Conservation (phyloP, 1,140 invertebrate genomes). For the Bombus pascuorum region DNA sequence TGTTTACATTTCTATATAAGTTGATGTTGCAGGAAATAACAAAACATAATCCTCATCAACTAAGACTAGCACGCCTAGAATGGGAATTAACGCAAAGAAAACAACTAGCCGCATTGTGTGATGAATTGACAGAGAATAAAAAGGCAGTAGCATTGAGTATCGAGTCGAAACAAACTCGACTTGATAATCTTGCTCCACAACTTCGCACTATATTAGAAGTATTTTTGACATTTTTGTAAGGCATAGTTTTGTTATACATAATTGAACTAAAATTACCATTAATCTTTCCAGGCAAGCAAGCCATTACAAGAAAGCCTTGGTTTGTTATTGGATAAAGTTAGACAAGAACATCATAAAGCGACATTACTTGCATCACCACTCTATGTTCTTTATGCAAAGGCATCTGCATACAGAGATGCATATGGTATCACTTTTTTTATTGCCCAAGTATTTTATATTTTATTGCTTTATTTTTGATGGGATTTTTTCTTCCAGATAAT, state of each 20-base stretch:
- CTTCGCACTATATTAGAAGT: slow-evolving; percentile 89
- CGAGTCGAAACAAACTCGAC: slow-evolving; percentile 89
- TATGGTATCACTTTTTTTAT: slow-evolving; percentile 83
- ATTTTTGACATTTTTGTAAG: slow-evolving; percentile 39
- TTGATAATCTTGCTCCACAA: slow-evolving; percentile 92
- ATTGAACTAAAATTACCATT: slow-evolving; percentile 28
- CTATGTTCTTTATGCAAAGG: slow-evolving; percentile 94
- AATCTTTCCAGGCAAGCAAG: slow-evolving; percentile 88
- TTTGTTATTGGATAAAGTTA: slow-evolving; percentile 89
- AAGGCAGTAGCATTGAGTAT: slow-evolving; percentile 90
- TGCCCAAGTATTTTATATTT: background rate
- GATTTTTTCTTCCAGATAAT: slow-evolving; percentile 75
- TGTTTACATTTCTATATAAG: slow-evolving; percentile 15
- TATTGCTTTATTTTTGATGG: background rate
- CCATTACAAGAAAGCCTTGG: slow-evolving; percentile 95
- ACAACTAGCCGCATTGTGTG: slow-evolving; percentile 89
- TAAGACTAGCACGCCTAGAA: slow-evolving; percentile 93
- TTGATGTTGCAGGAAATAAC: slow-evolving; percentile 84
- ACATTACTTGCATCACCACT: slow-evolving; percentile 90
- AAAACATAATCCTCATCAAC: slow-evolving; percentile 88
- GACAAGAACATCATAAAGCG: slow-evolving; percentile 89
- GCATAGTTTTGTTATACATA: slow-evolving; percentile 5
- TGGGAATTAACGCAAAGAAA: slow-evolving; percentile 96
- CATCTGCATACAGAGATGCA: slow-evolving; percentile 91
- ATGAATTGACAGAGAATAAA: slow-evolving; percentile 89